These are phyloP conservation scores for Spea hammondii DNA, from an alignment of 2,797 vertebrate species.

Conservation along the genomic window DNA sequence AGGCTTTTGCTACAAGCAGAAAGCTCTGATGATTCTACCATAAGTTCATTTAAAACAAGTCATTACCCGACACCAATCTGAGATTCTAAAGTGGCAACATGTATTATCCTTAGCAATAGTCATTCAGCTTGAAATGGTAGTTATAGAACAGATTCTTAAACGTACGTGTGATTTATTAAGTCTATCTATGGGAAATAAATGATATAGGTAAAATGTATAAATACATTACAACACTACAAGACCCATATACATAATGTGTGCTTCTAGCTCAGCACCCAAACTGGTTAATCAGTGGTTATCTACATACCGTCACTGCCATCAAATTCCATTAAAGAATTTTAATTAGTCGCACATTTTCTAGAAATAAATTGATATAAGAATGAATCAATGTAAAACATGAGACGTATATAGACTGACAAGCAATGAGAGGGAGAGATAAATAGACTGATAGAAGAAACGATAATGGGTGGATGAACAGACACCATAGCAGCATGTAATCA, in stretches of 20 bases:
- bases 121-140: not conserved
- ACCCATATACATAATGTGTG: not conserved
- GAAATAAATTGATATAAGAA: too few relatives aligned
- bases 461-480: too few relatives aligned
- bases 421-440: too few relatives aligned
- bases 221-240: constrained; percentile 4
- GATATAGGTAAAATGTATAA: constrained; percentile 9
- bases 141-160: not conserved
- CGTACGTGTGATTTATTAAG: constrained; percentile 16
- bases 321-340: too few relatives aligned
- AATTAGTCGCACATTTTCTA: too few relatives aligned
- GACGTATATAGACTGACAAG: too few relatives aligned
- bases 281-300: not conserved
- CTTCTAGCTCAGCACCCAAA: not conserved
- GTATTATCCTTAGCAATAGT: not conserved
- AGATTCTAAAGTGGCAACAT: constrained; percentile 19
- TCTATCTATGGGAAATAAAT: constrained; percentile 4
- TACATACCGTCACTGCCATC: not conserved
- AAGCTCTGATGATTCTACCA: constrained; percentile 14
- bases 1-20: constrained; percentile 32
- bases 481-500: too few relatives aligned
- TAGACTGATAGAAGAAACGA: too few relatives aligned
- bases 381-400: too few relatives aligned
- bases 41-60: not conserved
- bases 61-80: not conserved